Base-by-base conservation (phyloP, 37 sponge, comb jelly and placozoan genomes). In the Hexactinellida sp. region DNA sequence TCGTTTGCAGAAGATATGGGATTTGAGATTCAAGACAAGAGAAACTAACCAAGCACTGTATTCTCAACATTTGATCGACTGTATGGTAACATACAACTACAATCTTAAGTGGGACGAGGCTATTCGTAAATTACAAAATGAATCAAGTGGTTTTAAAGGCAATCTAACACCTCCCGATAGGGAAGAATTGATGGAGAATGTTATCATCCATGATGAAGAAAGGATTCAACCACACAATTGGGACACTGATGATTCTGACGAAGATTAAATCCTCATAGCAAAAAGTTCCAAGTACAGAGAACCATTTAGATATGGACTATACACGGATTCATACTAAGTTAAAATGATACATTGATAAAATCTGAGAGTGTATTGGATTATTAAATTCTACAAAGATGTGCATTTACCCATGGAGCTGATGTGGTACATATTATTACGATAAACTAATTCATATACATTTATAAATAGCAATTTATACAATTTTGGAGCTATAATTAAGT, bases 1-100 rank as follows among this genome's bases (percentile, higher is more conserved):
- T 63, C 76, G 76, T 63, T n/a, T 63, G 76, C 76, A 63, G 34
- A 63, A 63, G 76, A 63, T 63, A 23, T 63, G 76, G 76, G 13
- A 63, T 63, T 63, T 63, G 34, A 63, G 76, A 63, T 63, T 63
- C 76, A 63, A 63, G 34, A 63, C 76, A 23, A 63, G 76, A 63
- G 76, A 63, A 63, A 63, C 25, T 63, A 63, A 63, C 34, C 76
- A 63, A 63, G 76, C 76, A 32, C 13, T 28, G 13, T 63, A 63
- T 63, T 63, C 76, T 63, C 76, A 63, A 63, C 25, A 23, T 63
- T 23, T 63, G 34, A 23, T 63, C 76, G 76, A 63, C 76, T 63
- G 76, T 63, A 63, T 63, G 25, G 76, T 63, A 23, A 63, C 76
- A 7, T 63, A n/a, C 13, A 63, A 63, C 76, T 63, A 63, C 76